A percentile compares a stretch with the other conserved stretches of the same genome.
Evolutionary conservation across 2,113 vertebrate genomes (phyloP).

Genomic region (Podiceps cristatus): DNA sequence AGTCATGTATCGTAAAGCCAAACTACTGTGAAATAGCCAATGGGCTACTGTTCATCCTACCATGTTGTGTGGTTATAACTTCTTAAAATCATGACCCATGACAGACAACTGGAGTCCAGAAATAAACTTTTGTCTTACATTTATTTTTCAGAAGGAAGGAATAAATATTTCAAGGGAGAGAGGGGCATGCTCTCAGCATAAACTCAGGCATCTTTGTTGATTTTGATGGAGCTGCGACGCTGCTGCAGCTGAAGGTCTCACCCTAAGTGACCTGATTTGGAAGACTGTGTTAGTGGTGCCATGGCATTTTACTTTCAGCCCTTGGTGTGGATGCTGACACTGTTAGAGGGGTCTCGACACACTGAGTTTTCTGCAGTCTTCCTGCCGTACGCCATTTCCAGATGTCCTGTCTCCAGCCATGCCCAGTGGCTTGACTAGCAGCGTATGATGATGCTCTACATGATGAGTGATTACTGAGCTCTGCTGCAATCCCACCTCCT

Average conservation of each 20-base stretch:
- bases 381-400: not conserved
- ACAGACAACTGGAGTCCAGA: not conserved
- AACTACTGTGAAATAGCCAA: not conserved
- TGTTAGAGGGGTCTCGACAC: rapidly evolving
- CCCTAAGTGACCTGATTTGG: not conserved
- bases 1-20: not conserved
- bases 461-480: not conserved
- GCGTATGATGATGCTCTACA: not conserved
- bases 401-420: not conserved
- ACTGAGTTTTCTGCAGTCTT: not conserved
- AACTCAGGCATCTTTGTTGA: not conserved
- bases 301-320: not conserved
- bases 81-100: not conserved
- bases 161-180: not conserved
- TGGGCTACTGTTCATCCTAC: not conserved
- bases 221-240: not conserved
- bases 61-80: not conserved
- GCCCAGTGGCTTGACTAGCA: not conserved
- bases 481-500: not conserved
- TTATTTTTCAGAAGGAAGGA: not conserved
- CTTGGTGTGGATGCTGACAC: not conserved
- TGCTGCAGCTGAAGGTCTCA: not conserved
- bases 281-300: not conserved
- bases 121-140: not conserved
- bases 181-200: not conserved